Base-by-base conservation (phyloP, 2,113 vertebrate genomes). In the Panthera tigris region DNA sequence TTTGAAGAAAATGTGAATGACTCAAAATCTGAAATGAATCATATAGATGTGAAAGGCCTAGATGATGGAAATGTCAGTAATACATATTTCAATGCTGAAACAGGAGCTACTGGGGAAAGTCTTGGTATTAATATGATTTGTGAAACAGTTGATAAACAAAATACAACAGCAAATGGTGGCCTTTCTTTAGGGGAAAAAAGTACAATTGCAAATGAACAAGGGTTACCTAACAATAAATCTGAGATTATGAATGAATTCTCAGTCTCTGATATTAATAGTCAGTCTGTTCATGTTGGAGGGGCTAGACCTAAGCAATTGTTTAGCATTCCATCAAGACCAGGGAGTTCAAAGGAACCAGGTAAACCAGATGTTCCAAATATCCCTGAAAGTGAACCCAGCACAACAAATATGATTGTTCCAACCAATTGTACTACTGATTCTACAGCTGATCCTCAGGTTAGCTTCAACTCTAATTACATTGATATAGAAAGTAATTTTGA, bases 221-320 rank as follows among this genome's bases (percentile, higher is more conserved):
- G 36, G 31, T 63, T 93, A 48, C 33, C 83, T 80, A 69, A 84
- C 41, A 93, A 50, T 7, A 0, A 82, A 41, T 69, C 93, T 94
- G 98, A 98, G 57, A 63, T 76, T 78, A 23, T 5, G 36, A 90
- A 33, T 78, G 97, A 98, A 88, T 66, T 91, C n/a, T 65, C 88
- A n/a, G 66, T 81, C 94, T 92, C 98, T 85, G 94, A 97, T 96
- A 95, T 52, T 66, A 97, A 57, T 1, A 98, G 98, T 93, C 98
- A 97, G 1, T 98, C 97, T 85, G 48, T 97, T 94, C 96, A 92
- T 97, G 97, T 98, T 93, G 99, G 99, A 98, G 99, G 99, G 7
- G 99, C 99, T 6, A 99, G 99, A 98, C 99, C 99, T 55, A 99
- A 99, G 98, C 99, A 99, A 68, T 97, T 99, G 4, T 97, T 98